A percentile compares a stretch with the other conserved stretches of the same genome.
Conservation (phyloP, 1,140 invertebrate genomes). For the Samia ricini region DNA sequence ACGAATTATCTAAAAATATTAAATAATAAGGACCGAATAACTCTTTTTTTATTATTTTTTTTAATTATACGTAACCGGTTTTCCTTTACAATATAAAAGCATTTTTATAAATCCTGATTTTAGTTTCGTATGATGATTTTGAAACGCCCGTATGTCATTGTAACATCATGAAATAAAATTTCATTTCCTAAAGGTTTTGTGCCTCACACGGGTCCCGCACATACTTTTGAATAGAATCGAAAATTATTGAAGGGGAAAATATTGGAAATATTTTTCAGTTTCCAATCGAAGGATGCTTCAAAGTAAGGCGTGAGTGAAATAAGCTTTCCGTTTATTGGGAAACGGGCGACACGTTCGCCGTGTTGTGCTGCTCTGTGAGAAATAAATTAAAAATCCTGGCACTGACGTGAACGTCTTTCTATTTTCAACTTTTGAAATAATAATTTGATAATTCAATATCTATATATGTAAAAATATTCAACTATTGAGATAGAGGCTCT, state of each 20-base stretch:
- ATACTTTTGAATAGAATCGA: slow-evolving; percentile 37
- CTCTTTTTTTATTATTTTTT: too few species aligned
- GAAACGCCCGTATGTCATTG: background rate
- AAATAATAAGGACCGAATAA: too few species aligned
- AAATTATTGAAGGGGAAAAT: slow-evolving; percentile 31
- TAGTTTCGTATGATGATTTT: background rate
- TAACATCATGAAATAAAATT: slow-evolving; percentile 21
- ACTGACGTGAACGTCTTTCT: background rate
- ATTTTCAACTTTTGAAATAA: background rate
- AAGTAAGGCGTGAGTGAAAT: slow-evolving; percentile 46
- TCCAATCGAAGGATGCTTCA: slow-evolving; percentile 45
- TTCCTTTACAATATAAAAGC: too few species aligned
- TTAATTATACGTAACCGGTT: too few species aligned
- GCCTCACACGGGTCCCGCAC: slow-evolving; percentile 14
- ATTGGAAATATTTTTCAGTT: slow-evolving; percentile 51
- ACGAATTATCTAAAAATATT: too few species aligned
- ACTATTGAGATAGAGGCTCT: too few species aligned
- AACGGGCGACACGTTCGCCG: slow-evolving; percentile 30
- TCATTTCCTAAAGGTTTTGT: slow-evolving; percentile 28
- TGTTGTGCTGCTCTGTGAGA: slow-evolving; percentile 29
- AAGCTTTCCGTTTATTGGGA: slow-evolving; percentile 46
- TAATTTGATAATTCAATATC: background rate
- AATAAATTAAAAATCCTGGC: slow-evolving; percentile 38
- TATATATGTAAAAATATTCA: too few species aligned
- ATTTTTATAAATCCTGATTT: too few species aligned